Evolutionary conservation across 1,140 invertebrate species (phyloP).

Genomic region (Mycetomoellerius zeteki): DNA sequence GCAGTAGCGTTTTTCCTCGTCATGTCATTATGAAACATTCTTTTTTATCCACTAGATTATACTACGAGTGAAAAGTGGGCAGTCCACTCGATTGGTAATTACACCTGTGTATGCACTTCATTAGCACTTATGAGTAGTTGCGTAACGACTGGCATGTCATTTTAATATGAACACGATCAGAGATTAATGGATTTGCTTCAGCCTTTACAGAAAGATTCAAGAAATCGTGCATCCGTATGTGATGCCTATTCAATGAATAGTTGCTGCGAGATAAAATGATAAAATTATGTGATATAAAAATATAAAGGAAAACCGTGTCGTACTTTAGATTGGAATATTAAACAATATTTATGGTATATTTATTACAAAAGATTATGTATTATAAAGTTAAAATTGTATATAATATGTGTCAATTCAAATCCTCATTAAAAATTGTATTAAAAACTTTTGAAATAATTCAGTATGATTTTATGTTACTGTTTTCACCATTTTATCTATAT

Average conservation of each 20-base stretch:
- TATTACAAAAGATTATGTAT: not conserved
- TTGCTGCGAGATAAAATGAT: constrained; percentile 36
- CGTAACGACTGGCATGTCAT: constrained; percentile 82
- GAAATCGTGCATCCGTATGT: constrained; percentile 70
- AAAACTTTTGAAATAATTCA: not conserved
- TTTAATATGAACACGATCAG: constrained; percentile 83
- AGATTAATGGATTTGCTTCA: constrained; percentile 82
- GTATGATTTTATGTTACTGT: not conserved
- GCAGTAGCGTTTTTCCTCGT: constrained; percentile 55
- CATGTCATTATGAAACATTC: constrained; percentile 60
- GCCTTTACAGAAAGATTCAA: constrained; percentile 80
- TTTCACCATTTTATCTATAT: not conserved
- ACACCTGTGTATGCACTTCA: constrained; percentile 84
- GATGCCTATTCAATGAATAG: constrained; percentile 44
- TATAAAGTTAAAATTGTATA: not conserved
- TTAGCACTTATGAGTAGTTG: constrained; percentile 83
- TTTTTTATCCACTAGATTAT: constrained; percentile 70
- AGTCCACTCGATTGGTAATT: constrained; percentile 83
- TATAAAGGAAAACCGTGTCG: not conserved
- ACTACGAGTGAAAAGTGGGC: constrained; percentile 80
- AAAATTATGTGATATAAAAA: constrained; percentile 32
- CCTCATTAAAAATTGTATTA: constrained; percentile 4
- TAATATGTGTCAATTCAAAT: not conserved
- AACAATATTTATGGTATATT: constrained; percentile 8
- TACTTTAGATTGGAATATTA: constrained; percentile 43